Evolutionary conservation across 2,113 vertebrate species (phyloP), one percentile per base, ranked within the genome.

Genomic region (Pseudopodoces humilis): DNA sequence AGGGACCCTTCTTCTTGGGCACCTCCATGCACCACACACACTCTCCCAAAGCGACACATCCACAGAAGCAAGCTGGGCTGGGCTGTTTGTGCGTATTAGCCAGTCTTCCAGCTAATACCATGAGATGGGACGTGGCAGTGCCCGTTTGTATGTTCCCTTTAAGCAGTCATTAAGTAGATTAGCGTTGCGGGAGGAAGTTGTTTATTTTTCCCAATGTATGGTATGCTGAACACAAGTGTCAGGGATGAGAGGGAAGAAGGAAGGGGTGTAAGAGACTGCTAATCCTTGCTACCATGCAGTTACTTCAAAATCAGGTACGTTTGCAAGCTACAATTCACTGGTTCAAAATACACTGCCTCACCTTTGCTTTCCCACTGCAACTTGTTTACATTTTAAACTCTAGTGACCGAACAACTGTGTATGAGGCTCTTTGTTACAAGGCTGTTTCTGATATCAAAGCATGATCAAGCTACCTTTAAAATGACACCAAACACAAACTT

Each of bases 281-380:
- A 97, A 96, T 98, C 98, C 98, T 98, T 98, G 98, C 98, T 98
- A 98, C 98, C 98, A 95, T 99, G 98, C 98, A 98, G 98, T 97
- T 97, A 96, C 97, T 97, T 97, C 93, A 92, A 95, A 96, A 95
- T 94, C 84, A 84, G 95, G 77, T 96, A 96, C 55, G 8, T 87
- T 85, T 95, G 95, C 96, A 97, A 96, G 83, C 95, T 96, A 95
- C 90, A 92, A 60, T 90, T 97, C 81, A 94, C 95, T 81, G 95
- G 91, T 95, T 97, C 92, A 85, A 90, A 95, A 96, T 69, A 93
- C 90, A 92, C 90, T 88, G 92, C 97, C 97, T 98, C 97, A 96
- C 97, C 94, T 97, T 92, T 95, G 96, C 95, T 95, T 98, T 98
- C 97, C 97, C 98, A 98, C 97, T 97, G 98, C 95, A 98, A 97